phyloP scores from a whole-genome alignment of 1,140 invertebrate genomes.

The Lerema accius region DNA sequence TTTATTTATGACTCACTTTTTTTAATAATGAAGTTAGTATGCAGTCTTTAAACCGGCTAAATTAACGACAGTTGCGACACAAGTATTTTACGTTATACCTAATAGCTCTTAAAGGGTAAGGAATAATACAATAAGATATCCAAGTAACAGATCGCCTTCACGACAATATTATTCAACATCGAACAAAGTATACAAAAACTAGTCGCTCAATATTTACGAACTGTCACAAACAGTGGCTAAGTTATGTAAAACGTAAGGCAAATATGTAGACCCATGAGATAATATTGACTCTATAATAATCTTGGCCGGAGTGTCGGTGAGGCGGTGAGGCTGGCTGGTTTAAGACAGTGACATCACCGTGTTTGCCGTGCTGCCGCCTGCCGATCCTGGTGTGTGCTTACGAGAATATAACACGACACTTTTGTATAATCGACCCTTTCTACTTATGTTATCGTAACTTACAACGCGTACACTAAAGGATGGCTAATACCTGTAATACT shows the following conservation, averaged over 20 bases:
- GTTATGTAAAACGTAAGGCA: conserved; percentile 34
- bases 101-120: too few species aligned
- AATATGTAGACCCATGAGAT: conserved; percentile 37
- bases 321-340: conserved; percentile 28
- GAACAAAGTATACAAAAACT: conserved; percentile 24
- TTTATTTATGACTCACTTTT: too few species aligned
- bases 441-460: too few species aligned
- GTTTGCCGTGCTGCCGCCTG: conserved; percentile 12
- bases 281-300: conserved; percentile 44
- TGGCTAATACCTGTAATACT: too few species aligned
- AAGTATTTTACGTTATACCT: too few species aligned
- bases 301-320: too few species aligned
- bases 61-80: too few species aligned
- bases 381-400: conserved; percentile 10
- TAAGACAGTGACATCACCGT: conserved; percentile 44
- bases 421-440: conserved; percentile 16
- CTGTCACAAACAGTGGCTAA: conserved; percentile 26
- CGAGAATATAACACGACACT: conserved; percentile 16
- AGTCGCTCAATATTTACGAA: conserved; percentile 18
- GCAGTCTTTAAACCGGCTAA: too few species aligned
- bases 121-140: too few species aligned
- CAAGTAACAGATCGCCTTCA: too few species aligned
- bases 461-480: too few species aligned
- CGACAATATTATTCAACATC: not conserved
- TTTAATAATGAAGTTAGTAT: too few species aligned